Evolutionary conservation across 1,140 invertebrate genomes (phyloP).

Genomic region (Apis cerana): DNA sequence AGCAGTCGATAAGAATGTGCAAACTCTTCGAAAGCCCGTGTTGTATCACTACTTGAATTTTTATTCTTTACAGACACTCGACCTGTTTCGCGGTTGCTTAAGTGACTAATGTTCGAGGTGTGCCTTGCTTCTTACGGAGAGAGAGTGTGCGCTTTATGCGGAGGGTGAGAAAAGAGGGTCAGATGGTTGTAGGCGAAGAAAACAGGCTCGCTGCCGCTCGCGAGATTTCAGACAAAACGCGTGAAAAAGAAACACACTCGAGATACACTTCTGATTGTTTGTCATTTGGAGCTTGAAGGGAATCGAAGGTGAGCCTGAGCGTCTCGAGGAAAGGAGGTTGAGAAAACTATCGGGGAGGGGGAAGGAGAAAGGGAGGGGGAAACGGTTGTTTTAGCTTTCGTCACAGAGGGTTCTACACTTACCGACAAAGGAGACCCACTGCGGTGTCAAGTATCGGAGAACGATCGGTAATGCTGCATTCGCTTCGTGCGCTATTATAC

Average conservation of each 20-base stretch:
- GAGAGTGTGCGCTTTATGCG: conserved; percentile 1
- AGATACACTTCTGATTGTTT: too few relatives aligned
- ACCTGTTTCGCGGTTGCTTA: conserved; percentile 23
- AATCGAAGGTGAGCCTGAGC: too few relatives aligned
- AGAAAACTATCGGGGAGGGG: too few relatives aligned
- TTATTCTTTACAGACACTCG: conserved; percentile 30
- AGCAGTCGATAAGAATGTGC: conserved; percentile 13
- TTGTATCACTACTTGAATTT: conserved; percentile 1
- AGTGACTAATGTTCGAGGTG: neutral
- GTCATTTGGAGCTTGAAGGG: too few relatives aligned
- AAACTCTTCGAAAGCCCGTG: neutral
- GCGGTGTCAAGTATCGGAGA: conserved; percentile 88
- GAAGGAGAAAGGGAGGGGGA: too few relatives aligned
- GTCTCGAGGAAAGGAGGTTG: too few relatives aligned
- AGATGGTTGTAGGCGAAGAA: conserved; percentile 1
- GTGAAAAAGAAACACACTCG: neutral
- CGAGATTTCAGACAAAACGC: neutral
- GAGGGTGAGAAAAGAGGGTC: conserved; percentile 1
- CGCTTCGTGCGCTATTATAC: conserved; percentile 80
- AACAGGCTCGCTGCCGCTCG: neutral
- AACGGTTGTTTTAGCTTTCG: too few relatives aligned
- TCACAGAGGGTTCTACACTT: conserved; percentile 20
- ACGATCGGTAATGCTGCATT: conserved; percentile 88
- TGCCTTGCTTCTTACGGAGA: neutral
- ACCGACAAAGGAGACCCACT: conserved; percentile 79